Evolutionary conservation across 2,113 vertebrate species (phyloP).

Genomic region (Notechis scutatus): DNA sequence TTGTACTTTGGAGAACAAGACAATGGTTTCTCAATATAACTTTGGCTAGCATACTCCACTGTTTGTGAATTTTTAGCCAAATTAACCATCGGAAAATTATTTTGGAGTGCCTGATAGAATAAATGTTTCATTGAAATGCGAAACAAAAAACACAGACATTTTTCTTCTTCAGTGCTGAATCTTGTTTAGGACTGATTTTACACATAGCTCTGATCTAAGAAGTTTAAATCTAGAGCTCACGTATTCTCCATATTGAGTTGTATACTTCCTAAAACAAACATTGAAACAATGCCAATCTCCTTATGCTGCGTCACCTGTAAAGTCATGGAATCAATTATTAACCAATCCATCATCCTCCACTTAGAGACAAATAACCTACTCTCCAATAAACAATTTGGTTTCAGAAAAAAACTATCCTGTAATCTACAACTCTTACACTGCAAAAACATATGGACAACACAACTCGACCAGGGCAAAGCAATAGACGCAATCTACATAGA

Average conservation of each 20-base stretch:
- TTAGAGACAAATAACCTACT: too few relatives aligned
- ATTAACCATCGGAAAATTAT: neutral
- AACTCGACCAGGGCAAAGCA: too few relatives aligned
- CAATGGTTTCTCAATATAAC: neutral
- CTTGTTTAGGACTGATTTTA: neutral
- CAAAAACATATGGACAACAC: too few relatives aligned
- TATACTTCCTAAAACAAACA: neutral
- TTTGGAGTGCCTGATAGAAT: conserved; percentile 12
- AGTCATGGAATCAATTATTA: too few relatives aligned
- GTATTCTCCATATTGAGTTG: neutral
- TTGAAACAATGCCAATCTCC: too few relatives aligned
- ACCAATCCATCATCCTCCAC: too few relatives aligned
- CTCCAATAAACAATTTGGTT: too few relatives aligned
- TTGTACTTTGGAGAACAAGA: conserved; percentile 7
- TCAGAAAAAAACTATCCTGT: too few relatives aligned
- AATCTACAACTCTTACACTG: too few relatives aligned
- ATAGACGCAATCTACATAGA: too few relatives aligned
- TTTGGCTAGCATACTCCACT: neutral
- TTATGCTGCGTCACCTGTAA: too few relatives aligned
- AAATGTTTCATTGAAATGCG: neutral
- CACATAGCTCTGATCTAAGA: neutral
- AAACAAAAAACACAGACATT: neutral
- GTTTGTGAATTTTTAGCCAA: neutral
- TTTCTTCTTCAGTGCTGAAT: neutral
- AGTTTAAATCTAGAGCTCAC: neutral